A percentile compares a stretch with the other conserved stretches of the same genome.
phyloP scores from a whole-genome alignment of 2,888 invertebrate species.

The Branchellion lobata region DNA sequence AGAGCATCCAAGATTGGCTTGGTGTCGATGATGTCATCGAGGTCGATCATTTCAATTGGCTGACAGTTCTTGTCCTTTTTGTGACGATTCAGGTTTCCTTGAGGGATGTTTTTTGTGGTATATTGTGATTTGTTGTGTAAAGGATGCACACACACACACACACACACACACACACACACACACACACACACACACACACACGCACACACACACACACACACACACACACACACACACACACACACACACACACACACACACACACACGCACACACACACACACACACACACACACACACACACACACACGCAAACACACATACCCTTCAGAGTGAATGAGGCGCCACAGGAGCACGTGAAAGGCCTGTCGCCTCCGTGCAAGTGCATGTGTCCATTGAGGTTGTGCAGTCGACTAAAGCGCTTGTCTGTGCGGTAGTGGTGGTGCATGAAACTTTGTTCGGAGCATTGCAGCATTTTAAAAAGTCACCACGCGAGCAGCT shows the following conservation, averaged over 20 bases:
- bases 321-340: slow-evolving; percentile 63
- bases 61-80: slow-evolving; percentile 59
- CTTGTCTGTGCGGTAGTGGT: slow-evolving; percentile 55
- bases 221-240: no score
- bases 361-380: slow-evolving; percentile 61
- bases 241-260: no score
- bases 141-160: not conserved
- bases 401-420: slow-evolving; percentile 62
- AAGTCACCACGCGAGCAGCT: not conserved
- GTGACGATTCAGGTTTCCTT: slow-evolving; percentile 60
- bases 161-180: not conserved
- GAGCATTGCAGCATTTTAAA: not conserved
- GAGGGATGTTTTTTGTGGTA: slow-evolving; percentile 42
- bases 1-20: slow-evolving; percentile 40
- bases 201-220: no score
- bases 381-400: slow-evolving; percentile 62
- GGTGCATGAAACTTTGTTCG: not conserved
- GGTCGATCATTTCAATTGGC: slow-evolving; percentile 37
- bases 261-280: no score
- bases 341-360: slow-evolving; percentile 62
- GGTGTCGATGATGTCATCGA: slow-evolving; percentile 40
- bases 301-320: no score
- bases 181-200: not conserved
- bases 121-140: not conserved
- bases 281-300: no score